Percentiles rank a stretch among this genome's conserved stretches.
Evolutionary conservation across 1,140 invertebrate genomes (phyloP).

Genomic region (Mya arenaria): DNA sequence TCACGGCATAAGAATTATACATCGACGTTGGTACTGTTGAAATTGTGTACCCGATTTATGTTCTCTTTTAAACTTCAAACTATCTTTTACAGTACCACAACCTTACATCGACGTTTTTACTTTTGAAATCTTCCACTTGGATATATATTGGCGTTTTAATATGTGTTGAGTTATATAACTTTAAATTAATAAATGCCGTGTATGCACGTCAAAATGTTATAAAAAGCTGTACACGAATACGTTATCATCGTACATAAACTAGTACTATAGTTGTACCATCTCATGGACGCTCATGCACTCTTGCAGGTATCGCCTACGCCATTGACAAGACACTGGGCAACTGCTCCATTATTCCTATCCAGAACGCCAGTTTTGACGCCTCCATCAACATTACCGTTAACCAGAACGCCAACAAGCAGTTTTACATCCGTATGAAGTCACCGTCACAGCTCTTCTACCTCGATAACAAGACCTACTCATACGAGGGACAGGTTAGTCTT

Average conservation of each 20-base stretch:
- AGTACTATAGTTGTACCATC: not conserved
- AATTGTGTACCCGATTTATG: no score
- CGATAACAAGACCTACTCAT: slow-evolving; percentile 46
- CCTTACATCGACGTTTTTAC: no score
- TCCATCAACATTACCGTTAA: slow-evolving; percentile 19
- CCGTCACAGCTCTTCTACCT: slow-evolving; percentile 50
- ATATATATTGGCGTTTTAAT: no score
- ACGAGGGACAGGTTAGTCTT: slow-evolving; percentile 56
- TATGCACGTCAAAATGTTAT: not conserved
- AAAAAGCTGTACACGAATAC: no score
- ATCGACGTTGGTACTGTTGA: no score
- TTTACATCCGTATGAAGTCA: slow-evolving; percentile 44
- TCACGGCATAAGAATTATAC: no score
- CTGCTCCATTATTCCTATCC: slow-evolving; percentile 45
- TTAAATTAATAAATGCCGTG: no score
- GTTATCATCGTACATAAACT: no score
- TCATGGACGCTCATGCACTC: not conserved
- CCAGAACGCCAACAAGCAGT: not conserved
- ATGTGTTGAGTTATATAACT: no score
- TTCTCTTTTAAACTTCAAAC: no score
- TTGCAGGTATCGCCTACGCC: slow-evolving; percentile 51
- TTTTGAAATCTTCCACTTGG: no score
- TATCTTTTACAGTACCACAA: no score
- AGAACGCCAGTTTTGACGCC: slow-evolving; percentile 40
- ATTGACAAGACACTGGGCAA: slow-evolving; percentile 52